Base-by-base conservation (phyloP, 2,888 invertebrate species). In the Argyresthia albistria region DNA sequence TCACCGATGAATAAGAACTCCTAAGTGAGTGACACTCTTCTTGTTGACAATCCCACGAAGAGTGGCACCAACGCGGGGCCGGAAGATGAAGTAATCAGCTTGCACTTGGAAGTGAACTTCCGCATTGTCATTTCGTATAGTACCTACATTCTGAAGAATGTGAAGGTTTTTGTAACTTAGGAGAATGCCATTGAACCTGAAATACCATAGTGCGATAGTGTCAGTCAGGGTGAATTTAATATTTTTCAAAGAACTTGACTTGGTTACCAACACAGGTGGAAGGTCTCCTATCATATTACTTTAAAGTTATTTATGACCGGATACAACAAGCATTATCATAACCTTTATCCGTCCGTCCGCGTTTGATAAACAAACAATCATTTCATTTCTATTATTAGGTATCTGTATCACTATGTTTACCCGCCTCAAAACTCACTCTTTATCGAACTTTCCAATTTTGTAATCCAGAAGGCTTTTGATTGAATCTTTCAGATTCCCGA, bases 1-100 rank as follows among this genome's bases (percentile, higher is more conserved):
- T 66, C 67, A 87, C 87, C 84, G 88, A 67, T 93, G 92, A 0
- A 93, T 90, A 51, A 93, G 80, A 58, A 93, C 89, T 4, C 91
- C 91, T 54, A 94, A 76, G 75, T 93, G 92, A 59, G 91, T 90
- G 39, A 78, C 70, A 58, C 90, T 90, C 58, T 90, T 91, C 69
- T 92, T 93, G 66, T 91, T 93, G 0, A 93, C 91, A 58, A 90
- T 69, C 9, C 92, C 93, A 66, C 83, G 89, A 48, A 93, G 67
- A 37, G 73, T 80, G 55, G 89, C 89, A 3, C 91, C 92, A 50
- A 91, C 73, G 67, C 76, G 69, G 10, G 93, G 93, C 58, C 84
- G 88, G 66, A 87, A 87, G 57, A 93, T 75, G 66, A 91, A 93
- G 68, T 92, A 93, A 61, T 93, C 92, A 14, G 91, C 92, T 69